Percentiles rank a stretch among this genome's conserved stretches.
Conservation (phyloP, 2,888 invertebrate genomes). For the Phasia obesa region DNA sequence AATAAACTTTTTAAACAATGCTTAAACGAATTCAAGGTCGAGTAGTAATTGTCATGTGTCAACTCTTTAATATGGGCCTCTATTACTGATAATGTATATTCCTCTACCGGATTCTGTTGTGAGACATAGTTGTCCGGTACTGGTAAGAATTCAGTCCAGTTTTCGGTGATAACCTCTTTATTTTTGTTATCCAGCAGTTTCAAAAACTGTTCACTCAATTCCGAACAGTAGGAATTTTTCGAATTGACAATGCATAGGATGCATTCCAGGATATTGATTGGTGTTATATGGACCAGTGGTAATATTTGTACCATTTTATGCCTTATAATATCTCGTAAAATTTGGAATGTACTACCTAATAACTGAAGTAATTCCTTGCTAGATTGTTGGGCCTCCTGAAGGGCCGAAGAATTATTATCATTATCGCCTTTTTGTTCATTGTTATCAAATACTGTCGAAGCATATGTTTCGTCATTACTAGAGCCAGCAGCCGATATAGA, state of each 20-base stretch:
- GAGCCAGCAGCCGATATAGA: slow-evolving; percentile 65
- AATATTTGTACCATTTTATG: slow-evolving; percentile 80
- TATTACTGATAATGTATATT: slow-evolving; percentile 81
- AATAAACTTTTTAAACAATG: slow-evolving; percentile 81
- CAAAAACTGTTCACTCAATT: slow-evolving; percentile 80
- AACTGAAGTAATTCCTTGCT: slow-evolving; percentile 79
- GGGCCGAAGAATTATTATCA: slow-evolving; percentile 62
- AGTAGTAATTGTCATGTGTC: slow-evolving; percentile 78
- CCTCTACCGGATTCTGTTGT: slow-evolving; percentile 80
- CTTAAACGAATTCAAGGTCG: slow-evolving; percentile 80
- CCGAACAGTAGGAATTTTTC: slow-evolving; percentile 79
- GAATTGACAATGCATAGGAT: slow-evolving; percentile 81
- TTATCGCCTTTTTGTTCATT: slow-evolving; percentile 74
- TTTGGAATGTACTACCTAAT: slow-evolving; percentile 78
- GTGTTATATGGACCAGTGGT: slow-evolving; percentile 76
- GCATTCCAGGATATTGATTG: slow-evolving; percentile 78
- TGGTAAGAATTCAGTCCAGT: slow-evolving; percentile 81
- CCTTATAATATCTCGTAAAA: slow-evolving; percentile 78
- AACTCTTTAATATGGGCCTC: slow-evolving; percentile 81
- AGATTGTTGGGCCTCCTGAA: slow-evolving; percentile 75
- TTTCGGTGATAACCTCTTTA: slow-evolving; percentile 80
- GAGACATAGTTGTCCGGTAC: slow-evolving; percentile 78
- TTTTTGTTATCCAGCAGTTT: slow-evolving; percentile 80
- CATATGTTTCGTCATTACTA: slow-evolving; percentile 75
- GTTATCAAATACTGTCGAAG: slow-evolving; percentile 75